These are phyloP conservation scores for Andinoacara biseriatus DNA, from an alignment of 2,113 vertebrate species.

Conservation along the genomic window DNA sequence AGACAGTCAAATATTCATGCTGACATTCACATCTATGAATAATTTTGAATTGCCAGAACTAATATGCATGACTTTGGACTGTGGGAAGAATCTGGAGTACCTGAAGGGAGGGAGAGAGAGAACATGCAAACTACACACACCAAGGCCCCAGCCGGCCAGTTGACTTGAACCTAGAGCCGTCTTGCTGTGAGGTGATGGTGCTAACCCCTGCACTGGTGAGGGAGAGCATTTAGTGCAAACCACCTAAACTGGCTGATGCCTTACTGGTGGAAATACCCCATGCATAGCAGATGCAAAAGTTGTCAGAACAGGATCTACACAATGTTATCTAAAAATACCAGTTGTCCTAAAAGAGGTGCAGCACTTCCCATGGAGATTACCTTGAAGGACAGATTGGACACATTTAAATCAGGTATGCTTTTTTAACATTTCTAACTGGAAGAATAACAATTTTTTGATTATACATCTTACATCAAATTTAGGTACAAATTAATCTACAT, in stretches of 20 bases:
- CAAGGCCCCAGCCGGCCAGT: background rate
- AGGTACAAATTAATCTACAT: background rate
- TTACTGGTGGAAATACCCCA: background rate
- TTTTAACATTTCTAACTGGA: background rate
- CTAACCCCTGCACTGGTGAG: background rate
- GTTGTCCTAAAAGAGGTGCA: background rate
- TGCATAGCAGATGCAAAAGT: background rate
- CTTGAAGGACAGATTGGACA: background rate
- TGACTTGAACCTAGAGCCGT: background rate
- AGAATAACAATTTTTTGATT: background rate
- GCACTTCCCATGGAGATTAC: background rate
- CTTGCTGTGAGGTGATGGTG: background rate
- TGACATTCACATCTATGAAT: background rate
- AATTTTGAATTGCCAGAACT: background rate
- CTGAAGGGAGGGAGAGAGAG: background rate
- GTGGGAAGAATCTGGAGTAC: background rate
- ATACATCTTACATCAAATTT: background rate
- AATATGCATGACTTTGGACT: background rate
- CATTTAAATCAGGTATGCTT: background rate
- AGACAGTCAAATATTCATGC: background rate
- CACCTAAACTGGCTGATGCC: background rate
- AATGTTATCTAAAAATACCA: background rate
- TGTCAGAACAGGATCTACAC: background rate
- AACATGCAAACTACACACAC: background rate
- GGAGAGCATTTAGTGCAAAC: background rate